A percentile compares a stretch with the other conserved stretches of the same genome.
Evolutionary conservation across 2,888 invertebrate species (phyloP).

Genomic region (Dicyrtoma fusca): DNA sequence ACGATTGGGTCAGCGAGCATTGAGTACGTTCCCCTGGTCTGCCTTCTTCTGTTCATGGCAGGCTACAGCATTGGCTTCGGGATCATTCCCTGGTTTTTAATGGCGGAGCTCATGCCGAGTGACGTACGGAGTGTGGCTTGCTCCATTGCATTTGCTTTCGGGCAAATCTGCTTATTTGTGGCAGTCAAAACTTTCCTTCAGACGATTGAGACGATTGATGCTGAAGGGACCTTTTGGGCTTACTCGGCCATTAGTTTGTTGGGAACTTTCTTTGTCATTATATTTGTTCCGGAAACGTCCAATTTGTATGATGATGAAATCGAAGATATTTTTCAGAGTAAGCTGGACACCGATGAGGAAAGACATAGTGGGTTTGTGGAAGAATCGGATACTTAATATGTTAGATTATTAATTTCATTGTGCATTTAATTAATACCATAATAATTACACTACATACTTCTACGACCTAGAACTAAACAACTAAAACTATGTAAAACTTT

Average conservation of each 20-base stretch:
- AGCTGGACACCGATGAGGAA: background rate
- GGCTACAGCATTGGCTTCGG: constrained; percentile 52
- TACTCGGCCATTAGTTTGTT: constrained; percentile 44
- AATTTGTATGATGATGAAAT: constrained; percentile 51
- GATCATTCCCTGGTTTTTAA: constrained; percentile 54
- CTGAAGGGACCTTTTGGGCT: constrained; percentile 55
- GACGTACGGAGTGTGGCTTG: constrained; percentile 51
- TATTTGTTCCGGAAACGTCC: constrained; percentile 51
- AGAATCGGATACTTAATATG: background rate
- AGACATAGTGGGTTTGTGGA: constrained; percentile 23
- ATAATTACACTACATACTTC: too few species aligned
- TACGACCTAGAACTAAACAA: too few species aligned
- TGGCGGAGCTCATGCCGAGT: constrained; percentile 51
- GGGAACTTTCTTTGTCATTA: constrained; percentile 48
- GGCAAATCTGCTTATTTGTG: constrained; percentile 50
- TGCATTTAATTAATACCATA: too few species aligned
- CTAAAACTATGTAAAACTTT: too few species aligned
- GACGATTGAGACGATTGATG: constrained; percentile 48
- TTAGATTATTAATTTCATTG: too few species aligned
- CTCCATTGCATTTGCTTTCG: constrained; percentile 49
- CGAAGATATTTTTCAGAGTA: constrained; percentile 50
- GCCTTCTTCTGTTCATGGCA: constrained; percentile 51
- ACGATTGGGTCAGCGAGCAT: constrained; percentile 35
- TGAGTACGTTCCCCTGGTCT: constrained; percentile 53
- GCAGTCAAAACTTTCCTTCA: constrained; percentile 53